A percentile compares a stretch with the other conserved stretches of the same genome.
phyloP scores from a whole-genome alignment of 2,113 vertebrate genomes.

The Smithornis capensis region DNA sequence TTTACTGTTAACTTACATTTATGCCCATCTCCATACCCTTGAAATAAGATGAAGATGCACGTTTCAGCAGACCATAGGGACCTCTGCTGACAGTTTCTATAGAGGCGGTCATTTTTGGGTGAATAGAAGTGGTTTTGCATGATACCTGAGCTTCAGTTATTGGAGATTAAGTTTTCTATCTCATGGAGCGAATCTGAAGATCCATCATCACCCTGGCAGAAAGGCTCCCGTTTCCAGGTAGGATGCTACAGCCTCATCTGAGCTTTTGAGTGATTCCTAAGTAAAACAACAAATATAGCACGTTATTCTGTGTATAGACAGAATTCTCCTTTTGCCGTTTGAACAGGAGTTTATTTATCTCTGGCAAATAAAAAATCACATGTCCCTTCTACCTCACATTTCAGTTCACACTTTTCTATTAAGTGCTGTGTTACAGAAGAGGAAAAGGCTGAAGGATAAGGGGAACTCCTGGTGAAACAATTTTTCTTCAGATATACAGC shows the following conservation, averaged over 20 bases:
- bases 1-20: background rate
- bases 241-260: background rate
- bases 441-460: background rate
- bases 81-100: slow-evolving; percentile 29
- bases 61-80: background rate
- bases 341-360: background rate
- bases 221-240: background rate
- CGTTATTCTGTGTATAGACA: background rate
- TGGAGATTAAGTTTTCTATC: background rate
- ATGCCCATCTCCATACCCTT: background rate
- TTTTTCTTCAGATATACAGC: background rate
- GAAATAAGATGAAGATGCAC: background rate
- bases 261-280: background rate
- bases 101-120: background rate
- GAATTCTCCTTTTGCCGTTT: background rate
- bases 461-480: background rate
- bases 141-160: background rate
- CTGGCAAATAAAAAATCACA: background rate
- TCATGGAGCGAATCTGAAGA: background rate
- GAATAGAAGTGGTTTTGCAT: background rate
- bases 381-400: background rate
- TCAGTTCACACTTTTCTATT: background rate
- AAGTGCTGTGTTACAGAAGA: background rate
- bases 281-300: background rate
- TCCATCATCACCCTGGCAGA: background rate